Evolutionary conservation across 2,888 invertebrate genomes (phyloP).

Genomic region (Athalia rosae): DNA sequence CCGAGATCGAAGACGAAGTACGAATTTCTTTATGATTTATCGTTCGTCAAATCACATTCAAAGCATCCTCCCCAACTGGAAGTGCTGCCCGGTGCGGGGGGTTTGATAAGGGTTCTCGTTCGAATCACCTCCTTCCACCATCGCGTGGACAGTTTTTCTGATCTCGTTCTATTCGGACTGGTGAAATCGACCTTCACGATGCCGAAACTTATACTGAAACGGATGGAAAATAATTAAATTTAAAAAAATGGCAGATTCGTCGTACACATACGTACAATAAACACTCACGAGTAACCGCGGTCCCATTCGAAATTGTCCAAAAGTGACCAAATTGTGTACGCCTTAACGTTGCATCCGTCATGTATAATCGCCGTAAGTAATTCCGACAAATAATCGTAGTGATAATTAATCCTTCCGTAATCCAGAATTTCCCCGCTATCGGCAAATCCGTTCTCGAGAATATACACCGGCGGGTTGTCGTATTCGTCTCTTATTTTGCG

Average conservation of each 20-base stretch:
- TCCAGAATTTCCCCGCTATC: slow-evolving; percentile 74
- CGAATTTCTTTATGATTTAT: no score
- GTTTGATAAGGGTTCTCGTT: slow-evolving; percentile 52
- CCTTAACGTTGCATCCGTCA: slow-evolving; percentile 74
- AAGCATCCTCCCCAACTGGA: no score
- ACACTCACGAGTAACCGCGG: slow-evolving; percentile 76
- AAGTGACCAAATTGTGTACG: slow-evolving; percentile 79
- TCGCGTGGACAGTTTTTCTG: slow-evolving; percentile 79
- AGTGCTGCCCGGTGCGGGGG: no score
- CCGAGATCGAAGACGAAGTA: no score
- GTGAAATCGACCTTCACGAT: slow-evolving; percentile 81
- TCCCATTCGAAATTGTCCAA: slow-evolving; percentile 82
- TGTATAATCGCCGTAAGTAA: slow-evolving; percentile 73
- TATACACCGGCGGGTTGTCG: slow-evolving; percentile 76
- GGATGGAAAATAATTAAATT: slow-evolving; percentile 7
- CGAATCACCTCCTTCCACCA: slow-evolving; percentile 76
- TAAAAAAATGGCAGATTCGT: not conserved
- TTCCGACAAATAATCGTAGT: slow-evolving; percentile 73
- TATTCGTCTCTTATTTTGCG: slow-evolving; percentile 74
- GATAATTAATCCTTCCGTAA: slow-evolving; percentile 65
- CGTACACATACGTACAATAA: not conserved
- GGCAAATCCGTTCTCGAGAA: slow-evolving; percentile 78
- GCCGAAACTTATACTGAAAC: slow-evolving; percentile 81
- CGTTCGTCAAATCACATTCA: no score
- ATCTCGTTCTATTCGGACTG: slow-evolving; percentile 77